These are phyloP conservation scores for Delia radicum DNA, from an alignment of 1,140 invertebrate species.

Conservation along the genomic window DNA sequence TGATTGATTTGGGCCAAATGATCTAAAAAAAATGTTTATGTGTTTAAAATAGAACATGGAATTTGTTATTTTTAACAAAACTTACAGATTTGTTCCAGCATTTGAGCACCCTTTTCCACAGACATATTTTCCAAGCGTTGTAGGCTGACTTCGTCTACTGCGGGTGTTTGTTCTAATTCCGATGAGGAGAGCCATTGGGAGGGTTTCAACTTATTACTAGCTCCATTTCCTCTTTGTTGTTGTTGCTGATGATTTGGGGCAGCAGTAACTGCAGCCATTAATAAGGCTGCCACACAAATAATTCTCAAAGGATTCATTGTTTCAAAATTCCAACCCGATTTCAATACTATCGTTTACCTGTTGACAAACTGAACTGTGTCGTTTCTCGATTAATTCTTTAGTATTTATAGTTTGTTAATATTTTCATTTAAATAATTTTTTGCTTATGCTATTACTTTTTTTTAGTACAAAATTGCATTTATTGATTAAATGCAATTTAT, in stretches of 20 bases:
- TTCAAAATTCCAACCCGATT: neutral
- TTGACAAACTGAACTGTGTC: neutral
- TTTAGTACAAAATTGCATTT: no score
- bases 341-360: neutral
- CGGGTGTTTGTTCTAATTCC: conserved; percentile 41
- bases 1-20: conserved; percentile 40
- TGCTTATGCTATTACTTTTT: no score
- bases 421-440: no score
- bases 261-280: conserved; percentile 32
- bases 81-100: conserved; percentile 46
- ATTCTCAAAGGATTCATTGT: conserved; percentile 42
- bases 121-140: conserved; percentile 47
- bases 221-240: no score
- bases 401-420: neutral
- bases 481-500: no score
- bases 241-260: no score
- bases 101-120: conserved; percentile 38
- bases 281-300: conserved; percentile 42
- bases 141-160: conserved; percentile 44
- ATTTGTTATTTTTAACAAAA: neutral
- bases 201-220: conserved; percentile 36
- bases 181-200: conserved; percentile 38
- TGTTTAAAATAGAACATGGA: neutral
- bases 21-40: conserved; percentile 4
- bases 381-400: neutral